Conservation (phyloP, 2,113 vertebrate genomes). For the Shinisaurus crocodilurus region DNA sequence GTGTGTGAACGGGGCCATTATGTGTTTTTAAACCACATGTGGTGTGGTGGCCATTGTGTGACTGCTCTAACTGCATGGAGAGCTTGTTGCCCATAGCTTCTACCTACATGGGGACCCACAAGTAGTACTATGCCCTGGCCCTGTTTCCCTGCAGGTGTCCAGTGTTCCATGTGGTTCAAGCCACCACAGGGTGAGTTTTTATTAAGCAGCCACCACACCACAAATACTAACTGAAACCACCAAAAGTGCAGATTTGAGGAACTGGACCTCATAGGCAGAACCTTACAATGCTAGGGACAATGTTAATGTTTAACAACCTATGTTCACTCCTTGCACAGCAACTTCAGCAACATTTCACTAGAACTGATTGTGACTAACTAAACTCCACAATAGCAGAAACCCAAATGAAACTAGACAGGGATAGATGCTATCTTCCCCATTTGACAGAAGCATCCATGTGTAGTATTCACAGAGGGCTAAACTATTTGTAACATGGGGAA, state of each 20-base stretch:
- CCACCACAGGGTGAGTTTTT: neutral
- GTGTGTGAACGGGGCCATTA: too few species aligned
- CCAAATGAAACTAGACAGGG: conserved; percentile 58
- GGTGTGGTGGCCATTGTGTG: neutral
- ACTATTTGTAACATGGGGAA: neutral
- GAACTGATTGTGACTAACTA: conserved; percentile 58
- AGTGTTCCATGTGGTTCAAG: neutral
- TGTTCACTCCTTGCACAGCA: conserved; percentile 17
- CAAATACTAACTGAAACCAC: neutral
- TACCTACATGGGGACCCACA: neutral
- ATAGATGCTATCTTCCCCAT: conserved; percentile 22
- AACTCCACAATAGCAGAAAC: conserved; percentile 38
- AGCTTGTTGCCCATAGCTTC: neutral
- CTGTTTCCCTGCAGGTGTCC: neutral
- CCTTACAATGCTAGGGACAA: conserved; percentile 18
- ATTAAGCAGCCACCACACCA: too few species aligned
- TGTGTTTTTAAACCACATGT: neutral
- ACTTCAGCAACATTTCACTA: neutral
- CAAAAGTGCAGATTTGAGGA: neutral
- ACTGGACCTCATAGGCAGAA: neutral
- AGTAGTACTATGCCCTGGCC: neutral
- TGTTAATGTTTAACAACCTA: conserved; percentile 47
- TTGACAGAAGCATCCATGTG: conserved; percentile 44
- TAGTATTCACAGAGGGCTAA: conserved; percentile 29
- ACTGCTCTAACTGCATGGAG: neutral